Evolutionary conservation across 2,113 vertebrate genomes (phyloP), one percentile per base, ranked within the genome.

Genomic region (Cichladusa arquata): DNA sequence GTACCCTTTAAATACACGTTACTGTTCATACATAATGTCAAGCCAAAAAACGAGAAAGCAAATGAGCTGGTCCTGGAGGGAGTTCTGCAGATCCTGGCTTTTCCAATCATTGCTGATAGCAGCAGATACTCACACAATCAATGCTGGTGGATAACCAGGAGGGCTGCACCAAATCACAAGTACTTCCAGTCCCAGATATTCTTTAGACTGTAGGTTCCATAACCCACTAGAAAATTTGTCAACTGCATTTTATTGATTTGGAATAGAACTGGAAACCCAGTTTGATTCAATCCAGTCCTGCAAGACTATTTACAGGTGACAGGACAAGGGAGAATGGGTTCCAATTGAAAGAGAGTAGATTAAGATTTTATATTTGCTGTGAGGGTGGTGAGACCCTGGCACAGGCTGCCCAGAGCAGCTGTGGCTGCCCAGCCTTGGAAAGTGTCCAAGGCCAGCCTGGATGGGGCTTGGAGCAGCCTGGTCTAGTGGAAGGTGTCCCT

Each of bases 11-110:
- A 95, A 86, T 74, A 60, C 19, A 64, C 0, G 1, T 83, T 91
- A 73, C 25, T 28, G 26, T 58, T 95, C 54, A 65, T 53, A 73
- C 38, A 58, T 86, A 90, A 91, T 19, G 6, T 70, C 0, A 3
- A 82, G 56, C 22, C 81, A 84, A 90, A 94, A 97, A 90, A 77
- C 36, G 33, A 81, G 67, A 86, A 90, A 88, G 51, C n/a, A 92
- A 95, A 93, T 66, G 29, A 95, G 33, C 62, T n/a, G 33, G 14
- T 85, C 50, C 66, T 83, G 78, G 20, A 71, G 81, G 51, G 74
- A 95, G 18, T 19, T 11, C 29, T 86, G 42, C 62, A 70, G 20
- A 76, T 69, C n/a, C 31, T 61, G 15, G 5, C 53, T 72, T 64
- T 77, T 17, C 50, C 64, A 14, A 33, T 48, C 78, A 54, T 4